A percentile compares a stretch with the other conserved stretches of the same genome.
These are phyloP conservation scores for Rhineura floridana DNA, from an alignment of 2,113 vertebrate genomes.

Conservation along the genomic window DNA sequence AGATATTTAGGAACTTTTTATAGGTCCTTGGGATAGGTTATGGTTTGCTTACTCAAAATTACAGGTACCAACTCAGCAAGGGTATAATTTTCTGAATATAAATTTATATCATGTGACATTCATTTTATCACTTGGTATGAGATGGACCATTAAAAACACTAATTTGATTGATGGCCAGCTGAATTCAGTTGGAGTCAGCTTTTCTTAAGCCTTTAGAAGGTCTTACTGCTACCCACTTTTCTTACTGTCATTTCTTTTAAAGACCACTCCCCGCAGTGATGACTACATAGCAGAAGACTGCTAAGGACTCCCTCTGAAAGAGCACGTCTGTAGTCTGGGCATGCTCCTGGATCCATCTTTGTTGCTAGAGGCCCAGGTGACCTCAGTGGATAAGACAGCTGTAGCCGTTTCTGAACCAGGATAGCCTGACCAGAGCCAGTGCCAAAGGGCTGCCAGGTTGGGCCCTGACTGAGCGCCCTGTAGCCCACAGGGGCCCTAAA, in stretches of 20 bases:
- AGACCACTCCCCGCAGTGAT: neutral
- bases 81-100: neutral
- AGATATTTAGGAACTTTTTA: constrained; percentile 7
- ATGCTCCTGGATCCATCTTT: too few relatives aligned
- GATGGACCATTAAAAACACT: neutral
- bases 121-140: neutral
- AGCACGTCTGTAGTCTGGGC: too few relatives aligned
- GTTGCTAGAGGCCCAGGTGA: too few relatives aligned
- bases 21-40: neutral
- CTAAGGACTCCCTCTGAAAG: too few relatives aligned
- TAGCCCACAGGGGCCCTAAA: too few relatives aligned
- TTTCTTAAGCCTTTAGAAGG: neutral
- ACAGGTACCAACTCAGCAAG: neutral
- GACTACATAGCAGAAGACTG: too few relatives aligned
- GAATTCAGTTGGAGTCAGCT: neutral
- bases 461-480: too few relatives aligned
- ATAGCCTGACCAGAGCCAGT: too few relatives aligned
- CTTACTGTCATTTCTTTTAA: neutral
- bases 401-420: too few relatives aligned
- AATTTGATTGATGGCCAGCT: neutral
- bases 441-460: too few relatives aligned
- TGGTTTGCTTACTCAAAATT: constrained; percentile 1
- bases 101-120: neutral
- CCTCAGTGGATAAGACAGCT: too few relatives aligned
- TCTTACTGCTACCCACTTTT: too few relatives aligned